Conservation (phyloP, 2,888 invertebrate genomes). For the Polyommatus iphigenia region DNA sequence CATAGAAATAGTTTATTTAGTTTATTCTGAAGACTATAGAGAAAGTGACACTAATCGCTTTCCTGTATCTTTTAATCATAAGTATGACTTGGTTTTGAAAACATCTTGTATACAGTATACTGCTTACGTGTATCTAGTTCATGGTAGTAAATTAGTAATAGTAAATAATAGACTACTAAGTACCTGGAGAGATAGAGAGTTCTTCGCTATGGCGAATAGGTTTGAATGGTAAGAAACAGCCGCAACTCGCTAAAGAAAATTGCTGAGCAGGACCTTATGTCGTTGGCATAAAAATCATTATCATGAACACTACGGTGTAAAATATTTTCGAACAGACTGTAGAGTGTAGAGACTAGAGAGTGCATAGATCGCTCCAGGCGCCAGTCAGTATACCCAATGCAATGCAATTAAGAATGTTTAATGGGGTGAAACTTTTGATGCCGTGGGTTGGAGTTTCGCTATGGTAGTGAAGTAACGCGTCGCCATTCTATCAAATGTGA, state of each 20-base stretch:
- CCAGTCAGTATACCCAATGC: not conserved
- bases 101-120: no score
- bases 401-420: not conserved
- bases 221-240: not conserved
- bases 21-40: no score
- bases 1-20: no score
- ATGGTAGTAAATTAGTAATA: no score
- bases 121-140: no score
- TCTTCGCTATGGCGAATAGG: not conserved
- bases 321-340: not conserved
- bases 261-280: not conserved
- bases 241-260: no score
- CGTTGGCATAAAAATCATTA: not conserved
- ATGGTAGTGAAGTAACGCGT: not conserved
- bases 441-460: not conserved
- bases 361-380: slow-evolving; percentile 1
- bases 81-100: no score
- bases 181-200: no score
- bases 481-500: not conserved
- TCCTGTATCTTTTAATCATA: no score
- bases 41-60: no score
- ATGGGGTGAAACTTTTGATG: not conserved
- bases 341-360: no score
- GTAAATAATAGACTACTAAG: no score
- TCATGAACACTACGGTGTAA: not conserved